Evolutionary conservation across 2,888 invertebrate species (phyloP), one percentile per base, ranked within the genome.

Genomic region (Chymomyza fuscimana): DNA sequence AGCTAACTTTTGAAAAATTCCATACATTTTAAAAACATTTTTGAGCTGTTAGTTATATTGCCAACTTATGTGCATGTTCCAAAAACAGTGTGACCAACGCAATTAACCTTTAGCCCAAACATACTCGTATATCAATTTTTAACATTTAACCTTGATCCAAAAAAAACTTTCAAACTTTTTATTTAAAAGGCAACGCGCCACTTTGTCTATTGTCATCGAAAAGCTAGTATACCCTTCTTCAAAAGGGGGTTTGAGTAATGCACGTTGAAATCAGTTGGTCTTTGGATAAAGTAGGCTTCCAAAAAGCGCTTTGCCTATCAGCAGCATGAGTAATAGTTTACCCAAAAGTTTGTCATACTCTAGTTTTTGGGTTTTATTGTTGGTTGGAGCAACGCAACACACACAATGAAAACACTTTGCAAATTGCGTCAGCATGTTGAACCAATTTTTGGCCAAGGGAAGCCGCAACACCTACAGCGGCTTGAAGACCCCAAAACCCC

Each of bases 341-440:
- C 12, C 12, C 40, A 10, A 46, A 46, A 46, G 12, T 46, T 46
- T 46, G 12, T 32, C 40, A 7, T 46, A 5, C 36, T 36, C 6
- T 36, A 25, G 25, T 25, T 25, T 46, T 46, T 12, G 40, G 32
- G 32, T 32, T 46, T 46, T 46, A 7, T 46, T 46, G 10, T 12
- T 46, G 40, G 40, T 46, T 32, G 32, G 0, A 2, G 32, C 32
- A 32, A 32, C 29, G 29, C 29, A 29, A 29, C 29, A 12, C 10
- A 46, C 40, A 46, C 40, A 46, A 46, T 46, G 12, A 63, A 59
- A 79, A 67, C 67, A 71, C 73, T 72, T 65, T 60, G 22, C 66
- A 70, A 79, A 74, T 78, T 76, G 77, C 77, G 78, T 77, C 78
- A 78, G 40, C 12, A 46, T 46, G 40, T 46, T 46, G 12, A 46